Evolutionary conservation across 2,888 invertebrate species (phyloP).

Genomic region (Heteromurus nitidus): DNA sequence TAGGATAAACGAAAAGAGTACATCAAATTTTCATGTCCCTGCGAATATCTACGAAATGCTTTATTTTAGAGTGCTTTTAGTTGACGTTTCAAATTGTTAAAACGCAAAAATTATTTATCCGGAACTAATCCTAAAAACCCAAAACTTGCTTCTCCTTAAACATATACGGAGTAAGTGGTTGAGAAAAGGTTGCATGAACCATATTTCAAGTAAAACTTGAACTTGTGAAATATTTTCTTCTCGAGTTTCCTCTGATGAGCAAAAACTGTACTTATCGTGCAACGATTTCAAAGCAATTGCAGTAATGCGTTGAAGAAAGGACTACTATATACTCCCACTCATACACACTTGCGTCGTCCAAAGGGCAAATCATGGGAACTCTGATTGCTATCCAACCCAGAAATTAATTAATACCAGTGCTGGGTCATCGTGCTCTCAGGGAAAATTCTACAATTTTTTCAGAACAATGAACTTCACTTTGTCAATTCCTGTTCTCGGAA

Average conservation of each 20-base stretch:
- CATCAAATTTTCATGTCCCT: too few species aligned
- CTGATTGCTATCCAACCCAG: conserved; percentile 65
- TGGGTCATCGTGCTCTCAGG: conserved; percentile 71
- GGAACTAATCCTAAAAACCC: conserved; percentile 22
- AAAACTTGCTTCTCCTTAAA: not conserved
- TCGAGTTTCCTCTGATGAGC: conserved; percentile 32
- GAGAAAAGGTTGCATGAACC: conserved; percentile 26
- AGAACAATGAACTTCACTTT: conserved; percentile 68
- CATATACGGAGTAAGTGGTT: conserved; percentile 20
- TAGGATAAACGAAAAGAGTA: too few species aligned
- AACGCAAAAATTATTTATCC: conserved; percentile 17
- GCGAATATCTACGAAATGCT: too few species aligned
- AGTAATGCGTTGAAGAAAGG: not conserved
- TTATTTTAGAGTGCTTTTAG: too few species aligned
- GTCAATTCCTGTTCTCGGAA: conserved; percentile 53
- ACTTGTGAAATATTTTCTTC: conserved; percentile 39
- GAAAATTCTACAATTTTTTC: conserved; percentile 67
- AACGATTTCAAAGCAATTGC: conserved; percentile 13
- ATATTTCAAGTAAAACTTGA: conserved; percentile 41
- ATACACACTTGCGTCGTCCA: conserved; percentile 22
- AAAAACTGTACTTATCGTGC: conserved; percentile 38
- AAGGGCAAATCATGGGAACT: conserved; percentile 64
- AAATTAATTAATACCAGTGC: conserved; percentile 64
- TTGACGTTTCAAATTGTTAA: not conserved
- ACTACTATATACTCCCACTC: not conserved